Evolutionary conservation across 2,888 invertebrate genomes (phyloP), one percentile per base, ranked within the genome.

Genomic region (Tenodera sinensis): DNA sequence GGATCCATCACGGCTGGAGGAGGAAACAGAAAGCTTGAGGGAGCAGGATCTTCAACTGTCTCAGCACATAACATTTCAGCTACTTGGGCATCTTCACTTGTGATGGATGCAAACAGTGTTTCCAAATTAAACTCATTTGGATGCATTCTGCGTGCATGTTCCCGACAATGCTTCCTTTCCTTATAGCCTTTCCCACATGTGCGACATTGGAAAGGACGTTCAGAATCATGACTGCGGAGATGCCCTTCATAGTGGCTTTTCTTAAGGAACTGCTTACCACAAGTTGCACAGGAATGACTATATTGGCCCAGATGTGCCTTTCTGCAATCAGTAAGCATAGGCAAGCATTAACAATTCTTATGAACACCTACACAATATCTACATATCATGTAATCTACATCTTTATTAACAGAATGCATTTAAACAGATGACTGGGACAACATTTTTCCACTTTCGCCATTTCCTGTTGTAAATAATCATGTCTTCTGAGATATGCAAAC

Each of bases 211-310:
- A 89, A 90, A 14, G 89, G 90, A 12, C 89, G 88, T 28, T 90
- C 88, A n/a, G 89, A 82, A 15, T 27, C 83, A 71, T 90, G 90
- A 47, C 89, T 89, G 12, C 90, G 83, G 34, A 88, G 28, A 84
- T 90, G 90, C 6, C 85, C 84, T 25, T 89, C 90, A 83, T 88
- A 89, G 28, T 90, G 90, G 42, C 89, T 89, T 47, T 89, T 88
- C 83, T 90, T 89, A n/a, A 89, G 83, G 54, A 90, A 90, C 28
- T 90, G 88, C 85, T 90, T 90, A 25, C 89, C 89, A 88, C 90
- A 90, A 14, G 89, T 83, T 28, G 30, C 82, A 85, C 90, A 90
- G 1, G 89, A 83, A 47, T 90, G 88, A n/a, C 30, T 89, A 25
- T 85, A 90, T 20, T 90, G 85, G 2, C 90, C 90, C 54, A 83